phyloP scores from a whole-genome alignment of 2,797 vertebrate species.

The Martes flavigula region DNA sequence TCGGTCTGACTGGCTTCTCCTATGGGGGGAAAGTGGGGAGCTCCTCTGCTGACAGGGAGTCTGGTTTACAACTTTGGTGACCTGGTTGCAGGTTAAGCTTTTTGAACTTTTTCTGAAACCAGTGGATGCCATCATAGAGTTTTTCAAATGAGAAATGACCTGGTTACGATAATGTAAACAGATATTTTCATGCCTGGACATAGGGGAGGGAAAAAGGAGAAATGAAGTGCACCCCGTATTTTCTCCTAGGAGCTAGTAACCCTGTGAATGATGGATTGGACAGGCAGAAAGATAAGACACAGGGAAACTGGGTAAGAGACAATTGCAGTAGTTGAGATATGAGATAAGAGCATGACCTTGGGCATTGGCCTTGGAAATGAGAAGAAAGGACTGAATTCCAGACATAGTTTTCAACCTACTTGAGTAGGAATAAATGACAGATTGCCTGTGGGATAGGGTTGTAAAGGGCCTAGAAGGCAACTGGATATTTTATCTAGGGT shows the following conservation, averaged over 20 bases:
- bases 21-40: neutral
- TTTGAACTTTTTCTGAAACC: neutral
- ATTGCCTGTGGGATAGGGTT: neutral
- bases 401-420: neutral
- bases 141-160: slow-evolving; percentile 12
- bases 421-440: neutral
- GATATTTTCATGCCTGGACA: neutral
- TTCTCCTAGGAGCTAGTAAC: neutral
- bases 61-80: neutral
- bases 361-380: slow-evolving; percentile 31
- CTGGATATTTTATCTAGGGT: neutral
- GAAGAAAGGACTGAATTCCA: slow-evolving; percentile 32
- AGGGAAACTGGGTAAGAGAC: neutral
- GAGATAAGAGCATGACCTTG: neutral
- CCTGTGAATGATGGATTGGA: neutral
- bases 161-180: neutral
- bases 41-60: neutral
- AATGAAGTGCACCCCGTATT: neutral
- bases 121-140: neutral
- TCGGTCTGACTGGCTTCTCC: neutral
- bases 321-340: neutral
- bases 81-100: neutral
- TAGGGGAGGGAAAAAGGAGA: neutral
- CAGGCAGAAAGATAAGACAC: neutral
- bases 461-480: neutral